phyloP scores from a whole-genome alignment of 2,113 vertebrate species.

The Embiotoca jacksoni region DNA sequence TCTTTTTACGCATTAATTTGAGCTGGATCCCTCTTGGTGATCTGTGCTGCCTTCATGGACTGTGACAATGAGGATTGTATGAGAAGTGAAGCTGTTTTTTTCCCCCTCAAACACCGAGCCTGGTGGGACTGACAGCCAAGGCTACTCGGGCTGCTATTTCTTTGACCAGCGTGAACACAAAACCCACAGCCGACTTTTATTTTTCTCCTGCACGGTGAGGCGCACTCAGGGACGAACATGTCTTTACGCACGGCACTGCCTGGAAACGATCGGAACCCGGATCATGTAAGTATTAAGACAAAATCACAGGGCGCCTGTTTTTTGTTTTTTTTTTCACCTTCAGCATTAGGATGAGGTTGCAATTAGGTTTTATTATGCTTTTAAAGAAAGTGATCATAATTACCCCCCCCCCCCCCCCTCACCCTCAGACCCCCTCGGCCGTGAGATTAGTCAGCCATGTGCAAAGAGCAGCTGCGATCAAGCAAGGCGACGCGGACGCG shows the following conservation, averaged over 20 bases:
- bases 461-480: conserved; percentile 57
- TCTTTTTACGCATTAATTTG: conserved; percentile 30
- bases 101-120: not conserved
- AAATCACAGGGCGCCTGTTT: not conserved
- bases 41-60: conserved; percentile 70
- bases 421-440: not conserved
- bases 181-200: conserved; percentile 5
- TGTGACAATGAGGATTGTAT: conserved; percentile 67
- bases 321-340: conserved; percentile 10
- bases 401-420: not conserved
- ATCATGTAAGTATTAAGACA: conserved; percentile 80
- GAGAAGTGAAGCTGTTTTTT: conserved; percentile 31
- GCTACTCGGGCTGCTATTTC: not conserved
- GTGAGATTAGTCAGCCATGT: conserved; percentile 52
- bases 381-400: conserved; percentile 6
- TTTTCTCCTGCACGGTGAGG: conserved; percentile 39
- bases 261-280: conserved; percentile 83
- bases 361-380: not conserved
- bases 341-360: not conserved
- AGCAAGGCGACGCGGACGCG: conserved; percentile 23
- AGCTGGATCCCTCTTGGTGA: conserved; percentile 56
- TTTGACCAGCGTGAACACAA: conserved; percentile 31
- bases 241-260: conserved; percentile 84
- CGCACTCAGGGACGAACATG: conserved; percentile 80
- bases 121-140: conserved; percentile 41